A percentile compares a stretch with the other conserved stretches of the same genome.
Conservation (phyloP, 2,113 vertebrate species). For the Polypterus bichir region DNA sequence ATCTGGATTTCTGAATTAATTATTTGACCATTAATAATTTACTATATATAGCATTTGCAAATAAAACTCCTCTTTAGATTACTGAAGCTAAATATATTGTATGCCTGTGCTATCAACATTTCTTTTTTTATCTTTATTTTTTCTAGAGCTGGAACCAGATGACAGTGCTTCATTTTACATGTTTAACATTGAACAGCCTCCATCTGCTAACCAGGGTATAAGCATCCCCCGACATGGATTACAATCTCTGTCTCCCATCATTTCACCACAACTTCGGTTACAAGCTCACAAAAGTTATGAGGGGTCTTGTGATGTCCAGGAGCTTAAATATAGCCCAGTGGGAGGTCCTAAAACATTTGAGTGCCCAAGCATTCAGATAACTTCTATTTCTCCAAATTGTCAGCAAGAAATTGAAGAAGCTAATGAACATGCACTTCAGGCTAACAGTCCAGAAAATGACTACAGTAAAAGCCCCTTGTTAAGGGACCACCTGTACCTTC, state of each 20-base stretch:
- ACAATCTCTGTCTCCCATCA: slow-evolving; percentile 67
- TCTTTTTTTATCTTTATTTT: slow-evolving; percentile 8
- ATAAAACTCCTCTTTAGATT: too few species aligned
- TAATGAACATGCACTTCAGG: slow-evolving; percentile 62
- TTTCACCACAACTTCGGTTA: slow-evolving; percentile 62
- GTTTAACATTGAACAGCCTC: slow-evolving; percentile 80
- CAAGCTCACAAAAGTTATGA: slow-evolving; percentile 67
- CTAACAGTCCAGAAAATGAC: slow-evolving; percentile 75
- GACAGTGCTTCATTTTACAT: slow-evolving; percentile 91
- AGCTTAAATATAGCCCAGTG: slow-evolving; percentile 67
- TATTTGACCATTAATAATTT: too few species aligned
- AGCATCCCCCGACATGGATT: slow-evolving; percentile 75
- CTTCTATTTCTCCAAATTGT: slow-evolving; percentile 94
- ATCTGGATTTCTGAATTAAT: too few species aligned
- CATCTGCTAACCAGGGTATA: slow-evolving; percentile 71
- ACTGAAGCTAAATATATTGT: too few species aligned
- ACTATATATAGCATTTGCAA: too few species aligned
- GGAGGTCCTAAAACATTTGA: slow-evolving; percentile 84
- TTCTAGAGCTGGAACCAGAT: slow-evolving; percentile 80
- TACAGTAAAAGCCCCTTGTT: slow-evolving; percentile 77
- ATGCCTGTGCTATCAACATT: background rate
- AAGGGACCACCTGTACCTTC: slow-evolving; percentile 91
- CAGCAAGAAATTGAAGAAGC: slow-evolving; percentile 83
- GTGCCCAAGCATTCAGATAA: slow-evolving; percentile 96
- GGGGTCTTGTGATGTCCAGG: slow-evolving; percentile 55